Conservation (phyloP, 1,140 invertebrate species). For the Zaprionus nigranus region DNA sequence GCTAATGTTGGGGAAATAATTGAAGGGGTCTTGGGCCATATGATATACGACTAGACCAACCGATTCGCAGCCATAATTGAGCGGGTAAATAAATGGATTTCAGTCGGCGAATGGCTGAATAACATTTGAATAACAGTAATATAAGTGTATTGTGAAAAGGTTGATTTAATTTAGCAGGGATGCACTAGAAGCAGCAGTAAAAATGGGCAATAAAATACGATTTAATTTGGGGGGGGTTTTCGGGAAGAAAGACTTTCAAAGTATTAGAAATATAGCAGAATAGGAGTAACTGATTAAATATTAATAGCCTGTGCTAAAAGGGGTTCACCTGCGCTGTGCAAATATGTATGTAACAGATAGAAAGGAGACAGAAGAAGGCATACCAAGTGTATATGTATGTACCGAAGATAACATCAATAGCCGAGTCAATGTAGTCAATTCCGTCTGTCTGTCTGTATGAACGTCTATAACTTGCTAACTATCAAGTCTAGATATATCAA, state of each 20-base stretch:
- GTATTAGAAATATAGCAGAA: no score
- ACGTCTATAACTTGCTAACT: background rate
- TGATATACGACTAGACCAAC: constrained; percentile 36
- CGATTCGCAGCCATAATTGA: constrained; percentile 28
- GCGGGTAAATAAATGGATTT: constrained; percentile 10
- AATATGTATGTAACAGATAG: no score
- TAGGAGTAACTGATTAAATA: no score
- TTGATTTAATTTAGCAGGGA: background rate
- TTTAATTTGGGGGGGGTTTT: background rate
- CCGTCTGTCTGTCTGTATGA: background rate
- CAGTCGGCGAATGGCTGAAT: background rate
- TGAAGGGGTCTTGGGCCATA: constrained; percentile 31
- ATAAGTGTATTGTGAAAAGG: background rate
- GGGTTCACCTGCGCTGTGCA: no score
- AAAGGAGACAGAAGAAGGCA: no score
- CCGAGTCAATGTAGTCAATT: background rate
- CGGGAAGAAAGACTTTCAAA: background rate
- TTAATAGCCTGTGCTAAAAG: no score
- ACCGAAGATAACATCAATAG: no score
- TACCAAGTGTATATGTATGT: no score
- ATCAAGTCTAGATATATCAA: background rate
- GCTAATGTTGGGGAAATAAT: constrained; percentile 35
- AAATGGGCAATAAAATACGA: background rate
- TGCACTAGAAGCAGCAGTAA: background rate
- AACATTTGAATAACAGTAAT: constrained; percentile 29